A percentile compares a stretch with the other conserved stretches of the same genome.
Evolutionary conservation across 2,888 invertebrate species (phyloP).

Genomic region (Cremastinae sp.): DNA sequence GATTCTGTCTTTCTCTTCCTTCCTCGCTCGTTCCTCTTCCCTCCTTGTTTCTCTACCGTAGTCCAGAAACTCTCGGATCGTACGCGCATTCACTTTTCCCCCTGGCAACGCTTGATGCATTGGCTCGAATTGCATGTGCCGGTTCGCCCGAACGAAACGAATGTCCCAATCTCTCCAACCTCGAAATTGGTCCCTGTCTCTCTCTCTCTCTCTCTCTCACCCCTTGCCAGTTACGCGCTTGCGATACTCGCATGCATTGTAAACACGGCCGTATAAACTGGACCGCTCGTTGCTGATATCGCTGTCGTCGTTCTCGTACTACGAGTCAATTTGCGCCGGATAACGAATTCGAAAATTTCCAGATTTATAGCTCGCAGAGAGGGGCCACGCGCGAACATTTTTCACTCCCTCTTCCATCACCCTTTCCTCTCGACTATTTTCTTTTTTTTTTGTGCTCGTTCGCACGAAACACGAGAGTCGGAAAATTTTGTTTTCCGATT

Average conservation of each 20-base stretch:
- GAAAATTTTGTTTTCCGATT: not conserved
- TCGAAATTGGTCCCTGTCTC: constrained; percentile 34
- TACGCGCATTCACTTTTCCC: constrained; percentile 58
- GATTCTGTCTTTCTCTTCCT: constrained; percentile 42
- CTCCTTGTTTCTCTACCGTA: constrained; percentile 40
- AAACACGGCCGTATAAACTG: constrained; percentile 34
- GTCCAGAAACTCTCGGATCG: constrained; percentile 64
- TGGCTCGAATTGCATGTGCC: constrained; percentile 53
- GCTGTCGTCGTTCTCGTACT: constrained; percentile 46
- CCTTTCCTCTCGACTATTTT: not conserved
- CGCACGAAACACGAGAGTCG: not conserved
- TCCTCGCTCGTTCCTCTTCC: constrained; percentile 54
- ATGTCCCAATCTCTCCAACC: constrained; percentile 48
- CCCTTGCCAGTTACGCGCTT: not conserved
- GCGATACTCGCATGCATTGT: no score
- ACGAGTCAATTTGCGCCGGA: constrained; percentile 55
- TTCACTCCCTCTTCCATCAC: not conserved
- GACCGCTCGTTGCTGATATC: constrained; percentile 49
- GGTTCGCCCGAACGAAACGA: constrained; percentile 49
- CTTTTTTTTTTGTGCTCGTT: constrained; percentile 2
- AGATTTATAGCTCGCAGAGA: constrained; percentile 40
- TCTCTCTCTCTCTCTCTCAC: not conserved
- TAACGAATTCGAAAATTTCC: constrained; percentile 49
- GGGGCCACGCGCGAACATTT: not conserved
- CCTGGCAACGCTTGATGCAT: constrained; percentile 53